A percentile compares a stretch with the other conserved stretches of the same genome.
phyloP scores from a whole-genome alignment of 1,140 invertebrate species.

The Ceratina calcarata region DNA sequence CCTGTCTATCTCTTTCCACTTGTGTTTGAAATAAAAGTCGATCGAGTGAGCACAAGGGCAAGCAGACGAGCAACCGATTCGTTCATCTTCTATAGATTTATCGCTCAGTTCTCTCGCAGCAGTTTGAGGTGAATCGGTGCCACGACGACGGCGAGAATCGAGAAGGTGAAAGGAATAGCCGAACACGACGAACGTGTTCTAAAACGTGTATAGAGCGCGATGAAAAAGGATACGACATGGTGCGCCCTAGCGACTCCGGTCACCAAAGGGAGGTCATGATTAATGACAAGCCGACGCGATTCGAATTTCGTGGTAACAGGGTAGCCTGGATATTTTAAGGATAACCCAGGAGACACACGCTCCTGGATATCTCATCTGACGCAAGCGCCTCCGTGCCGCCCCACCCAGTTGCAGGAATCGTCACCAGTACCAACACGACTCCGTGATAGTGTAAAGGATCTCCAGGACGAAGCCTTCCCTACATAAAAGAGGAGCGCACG shows the following conservation, averaged over 20 bases:
- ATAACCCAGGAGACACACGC: constrained; percentile 67
- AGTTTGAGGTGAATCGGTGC: constrained; percentile 50
- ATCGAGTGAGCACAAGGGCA: constrained; percentile 47
- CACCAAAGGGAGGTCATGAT: constrained; percentile 50
- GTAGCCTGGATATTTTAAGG: constrained; percentile 66
- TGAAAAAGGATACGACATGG: constrained; percentile 14
- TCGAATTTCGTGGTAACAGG: constrained; percentile 70
- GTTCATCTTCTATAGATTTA: constrained; percentile 60
- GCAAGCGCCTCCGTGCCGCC: constrained; percentile 58
- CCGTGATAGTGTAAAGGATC: background rate
- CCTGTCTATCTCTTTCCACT: constrained; percentile 11
- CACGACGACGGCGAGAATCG: background rate
- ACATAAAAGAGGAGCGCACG: constrained; percentile 18
- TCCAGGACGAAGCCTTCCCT: background rate
- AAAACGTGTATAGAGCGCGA: constrained; percentile 18
- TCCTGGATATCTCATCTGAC: constrained; percentile 58
- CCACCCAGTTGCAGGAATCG: constrained; percentile 60
- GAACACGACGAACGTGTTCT: constrained; percentile 18
- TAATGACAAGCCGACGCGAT: constrained; percentile 66
- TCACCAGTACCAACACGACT: constrained; percentile 7
- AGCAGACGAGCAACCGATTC: constrained; percentile 38
- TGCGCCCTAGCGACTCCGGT: constrained; percentile 4
- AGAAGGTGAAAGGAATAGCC: constrained; percentile 18
- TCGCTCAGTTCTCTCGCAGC: constrained; percentile 47
- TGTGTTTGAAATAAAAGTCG: constrained; percentile 55